Evolutionary conservation across 2,113 vertebrate species (phyloP).

Genomic region (Psittacara wagleri): DNA sequence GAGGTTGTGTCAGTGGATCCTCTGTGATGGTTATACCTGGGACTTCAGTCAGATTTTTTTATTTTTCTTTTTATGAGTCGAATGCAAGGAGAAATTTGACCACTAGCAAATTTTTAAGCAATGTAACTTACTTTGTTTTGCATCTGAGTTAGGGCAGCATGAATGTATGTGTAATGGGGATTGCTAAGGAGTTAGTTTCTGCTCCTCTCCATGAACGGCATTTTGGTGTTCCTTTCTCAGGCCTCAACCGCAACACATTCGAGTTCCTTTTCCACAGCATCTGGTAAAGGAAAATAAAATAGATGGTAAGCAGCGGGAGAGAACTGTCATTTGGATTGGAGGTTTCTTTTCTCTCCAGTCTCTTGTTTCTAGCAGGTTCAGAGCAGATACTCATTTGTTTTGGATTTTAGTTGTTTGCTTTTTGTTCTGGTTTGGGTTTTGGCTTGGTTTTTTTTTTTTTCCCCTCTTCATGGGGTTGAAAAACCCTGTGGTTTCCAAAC

Average conservation of each 20-base stretch:
- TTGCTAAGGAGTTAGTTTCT: not conserved
- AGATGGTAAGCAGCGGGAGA: not conserved
- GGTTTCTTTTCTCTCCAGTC: not conserved
- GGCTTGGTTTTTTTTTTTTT: not conserved
- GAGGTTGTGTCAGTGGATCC: not conserved
- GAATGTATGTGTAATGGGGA: not conserved
- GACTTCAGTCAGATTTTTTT: not conserved
- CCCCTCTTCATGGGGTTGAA: not conserved
- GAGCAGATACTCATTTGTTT: not conserved
- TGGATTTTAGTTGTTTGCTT: not conserved
- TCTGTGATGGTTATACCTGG: not conserved
- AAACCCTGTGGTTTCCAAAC: slow-evolving; percentile 30
- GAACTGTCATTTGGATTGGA: not conserved
- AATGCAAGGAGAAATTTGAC: not conserved
- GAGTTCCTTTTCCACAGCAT: not conserved
- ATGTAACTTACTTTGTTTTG: not conserved
- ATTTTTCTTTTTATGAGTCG: not conserved
- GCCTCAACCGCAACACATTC: not conserved
- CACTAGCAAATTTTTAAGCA: not conserved
- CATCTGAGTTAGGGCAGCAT: not conserved
- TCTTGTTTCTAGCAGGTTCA: not conserved
- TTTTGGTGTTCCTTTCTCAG: not conserved
- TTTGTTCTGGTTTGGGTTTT: not conserved
- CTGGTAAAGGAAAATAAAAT: not conserved
- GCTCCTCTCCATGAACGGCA: not conserved